Percentiles rank a stretch among this genome's conserved stretches.
Evolutionary conservation across 2,797 vertebrate species (phyloP).

Genomic region (Serranus cabrilla): DNA sequence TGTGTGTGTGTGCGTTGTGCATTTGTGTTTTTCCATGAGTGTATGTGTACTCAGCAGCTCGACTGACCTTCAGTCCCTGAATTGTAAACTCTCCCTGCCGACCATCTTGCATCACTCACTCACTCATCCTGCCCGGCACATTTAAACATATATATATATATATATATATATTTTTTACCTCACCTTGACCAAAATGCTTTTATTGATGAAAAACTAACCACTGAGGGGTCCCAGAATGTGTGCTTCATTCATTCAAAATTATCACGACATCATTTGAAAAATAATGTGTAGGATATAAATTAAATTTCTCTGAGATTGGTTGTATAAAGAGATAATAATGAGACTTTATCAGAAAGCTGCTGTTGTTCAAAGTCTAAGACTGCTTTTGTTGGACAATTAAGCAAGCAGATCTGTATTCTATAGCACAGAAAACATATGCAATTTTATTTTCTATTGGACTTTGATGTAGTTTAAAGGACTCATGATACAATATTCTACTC

Average conservation of each 20-base stretch:
- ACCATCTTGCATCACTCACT: constrained; percentile 2
- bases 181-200: background rate
- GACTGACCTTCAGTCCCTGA: constrained; percentile 57
- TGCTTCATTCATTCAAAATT: too few relatives aligned
- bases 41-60: constrained; percentile 30
- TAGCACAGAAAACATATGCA: background rate
- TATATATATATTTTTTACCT: background rate
- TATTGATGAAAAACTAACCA: background rate
- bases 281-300: background rate
- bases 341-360: background rate
- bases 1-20: constrained; percentile 25
- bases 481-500: constrained; percentile 15
- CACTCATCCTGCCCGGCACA: background rate
- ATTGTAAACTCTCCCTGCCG: constrained; percentile 33
- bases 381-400: too few relatives aligned
- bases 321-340: background rate
- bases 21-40: constrained; percentile 10
- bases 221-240: background rate
- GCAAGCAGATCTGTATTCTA: background rate
- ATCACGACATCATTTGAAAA: background rate
- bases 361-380: background rate
- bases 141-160: background rate
- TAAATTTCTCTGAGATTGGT: background rate
- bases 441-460: background rate
- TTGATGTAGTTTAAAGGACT: constrained; percentile 24